Evolutionary conservation across 64 coral and sea anemone species (phyloP), one percentile per base, ranked within the genome.

Genomic region (Stylophora pistillata): DNA sequence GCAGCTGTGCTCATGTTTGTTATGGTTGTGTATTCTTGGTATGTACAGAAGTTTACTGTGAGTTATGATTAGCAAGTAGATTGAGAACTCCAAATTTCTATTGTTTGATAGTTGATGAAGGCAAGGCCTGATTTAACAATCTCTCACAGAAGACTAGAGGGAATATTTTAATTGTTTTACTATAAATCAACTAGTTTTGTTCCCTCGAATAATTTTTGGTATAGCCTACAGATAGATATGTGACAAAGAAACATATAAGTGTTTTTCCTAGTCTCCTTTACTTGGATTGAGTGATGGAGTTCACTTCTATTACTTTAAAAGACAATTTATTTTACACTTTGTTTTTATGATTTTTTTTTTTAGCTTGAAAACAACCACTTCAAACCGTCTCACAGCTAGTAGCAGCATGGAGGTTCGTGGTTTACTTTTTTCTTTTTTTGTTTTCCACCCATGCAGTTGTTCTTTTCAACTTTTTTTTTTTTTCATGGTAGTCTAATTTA

Each of bases 11-110:
- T 93, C 33, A 99, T 99, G 93, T 93, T 99, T 77, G 84, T 88
- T 34, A 93, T 99, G 97, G 93, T 98, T 26, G 93, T 98, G 21
- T 98, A 98, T 71, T 95, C 93, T 25, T 95, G 96, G 96, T 98
- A 85, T 82, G 93, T 88, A 5, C 15, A 11, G 15, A 41, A 53
- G 37, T 47, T 47, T 47, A 47, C 37, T 7, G 7, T 47, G 37
- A 47, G 3, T 47, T 47, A 47, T 47, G 37, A 47, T 47, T 47
- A 26, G 25, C 7, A 1, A 1, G 58, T 20, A 60, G 18, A 60
- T 60, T 60, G 58, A 10, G 18, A 60, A 13, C 58, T 60, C 18
- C 5, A 60, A 60, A 1, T 60, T 1, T 60, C 58, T 60, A 16
- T 60, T 20, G 1, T 5, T 18, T 66, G 21, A 23, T 5, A 66